Percentiles rank a stretch among this genome's conserved stretches.
Evolutionary conservation across 2,113 vertebrate species (phyloP).

Genomic region (Crotalus viridis): DNA sequence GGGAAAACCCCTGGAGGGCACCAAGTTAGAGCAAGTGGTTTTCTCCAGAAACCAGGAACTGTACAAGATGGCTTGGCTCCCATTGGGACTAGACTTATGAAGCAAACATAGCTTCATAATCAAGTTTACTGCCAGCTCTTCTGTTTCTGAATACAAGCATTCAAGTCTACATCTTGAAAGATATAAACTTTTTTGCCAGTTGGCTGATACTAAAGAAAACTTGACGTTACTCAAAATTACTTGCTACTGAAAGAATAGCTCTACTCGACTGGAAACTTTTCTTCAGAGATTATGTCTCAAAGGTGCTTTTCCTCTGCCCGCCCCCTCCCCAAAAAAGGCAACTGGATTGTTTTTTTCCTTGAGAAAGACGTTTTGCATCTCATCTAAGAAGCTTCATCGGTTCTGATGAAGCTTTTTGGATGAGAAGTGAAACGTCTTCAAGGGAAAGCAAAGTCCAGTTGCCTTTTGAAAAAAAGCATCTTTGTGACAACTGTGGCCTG

Average conservation of each 20-base stretch:
- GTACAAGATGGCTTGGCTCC: background rate
- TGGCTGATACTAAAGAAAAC: background rate
- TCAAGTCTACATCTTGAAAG: background rate
- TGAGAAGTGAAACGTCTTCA: too few species aligned
- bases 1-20: background rate
- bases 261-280: background rate
- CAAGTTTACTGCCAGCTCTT: background rate
- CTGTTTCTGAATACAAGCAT: background rate
- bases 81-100: background rate
- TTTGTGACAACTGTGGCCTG: too few species aligned
- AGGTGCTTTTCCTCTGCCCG: background rate
- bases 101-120: background rate
- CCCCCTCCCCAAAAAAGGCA: background rate
- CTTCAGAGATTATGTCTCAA: background rate
- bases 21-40: background rate
- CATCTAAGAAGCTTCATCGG: background rate
- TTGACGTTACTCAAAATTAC: too few species aligned
- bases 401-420: background rate
- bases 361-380: background rate
- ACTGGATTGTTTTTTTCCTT: background rate
- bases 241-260: background rate
- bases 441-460: too few species aligned
- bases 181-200: background rate
- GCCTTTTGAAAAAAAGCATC: too few species aligned
- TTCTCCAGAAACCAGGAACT: background rate